These are phyloP conservation scores for Coregonus ussuriensis DNA, from an alignment of 2,797 vertebrate genomes.

Conservation along the genomic window DNA sequence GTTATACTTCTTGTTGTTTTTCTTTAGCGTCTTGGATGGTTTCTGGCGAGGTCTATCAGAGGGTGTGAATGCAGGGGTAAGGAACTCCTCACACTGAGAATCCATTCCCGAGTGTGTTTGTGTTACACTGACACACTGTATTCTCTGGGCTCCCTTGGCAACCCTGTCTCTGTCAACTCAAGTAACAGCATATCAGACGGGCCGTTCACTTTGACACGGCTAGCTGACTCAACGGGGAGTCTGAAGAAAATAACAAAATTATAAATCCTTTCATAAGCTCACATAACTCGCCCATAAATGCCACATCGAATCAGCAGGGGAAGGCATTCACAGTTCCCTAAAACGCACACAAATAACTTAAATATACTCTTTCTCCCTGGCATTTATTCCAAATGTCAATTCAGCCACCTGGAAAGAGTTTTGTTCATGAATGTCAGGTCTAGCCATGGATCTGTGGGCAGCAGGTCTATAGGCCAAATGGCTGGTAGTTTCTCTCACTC, in stretches of 20 bases:
- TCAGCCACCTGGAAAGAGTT: slow-evolving; percentile 69
- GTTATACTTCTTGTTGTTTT: not conserved
- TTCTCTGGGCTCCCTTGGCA: slow-evolving; percentile 70
- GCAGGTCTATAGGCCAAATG: slow-evolving; percentile 41
- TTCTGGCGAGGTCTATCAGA: slow-evolving; percentile 56
- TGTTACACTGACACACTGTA: slow-evolving; percentile 65
- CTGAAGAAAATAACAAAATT: slow-evolving; percentile 33
- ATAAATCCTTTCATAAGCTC: slow-evolving; percentile 27
- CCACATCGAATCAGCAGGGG: slow-evolving; percentile 37
- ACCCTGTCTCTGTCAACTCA: slow-evolving; percentile 68
- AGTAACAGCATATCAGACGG: slow-evolving; percentile 62
- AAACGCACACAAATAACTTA: slow-evolving; percentile 31
- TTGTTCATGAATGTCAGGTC: slow-evolving; percentile 70
- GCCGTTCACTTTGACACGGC: slow-evolving; percentile 52
- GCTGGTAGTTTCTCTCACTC: slow-evolving; percentile 29
- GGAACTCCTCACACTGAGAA: slow-evolving; percentile 45
- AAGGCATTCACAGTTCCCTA: slow-evolving; percentile 24
- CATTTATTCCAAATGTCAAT: slow-evolving; percentile 76
- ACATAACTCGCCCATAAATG: slow-evolving; percentile 18
- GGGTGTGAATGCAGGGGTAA: slow-evolving; percentile 47
- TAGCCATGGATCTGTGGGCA: slow-evolving; percentile 40
- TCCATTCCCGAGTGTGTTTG: slow-evolving; percentile 65
- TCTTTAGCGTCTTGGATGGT: slow-evolving; percentile 12
- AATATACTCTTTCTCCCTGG: slow-evolving; percentile 53
- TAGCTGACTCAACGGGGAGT: slow-evolving; percentile 48